Conservation (phyloP, 2,113 vertebrate genomes). For the Ameiurus melas region DNA sequence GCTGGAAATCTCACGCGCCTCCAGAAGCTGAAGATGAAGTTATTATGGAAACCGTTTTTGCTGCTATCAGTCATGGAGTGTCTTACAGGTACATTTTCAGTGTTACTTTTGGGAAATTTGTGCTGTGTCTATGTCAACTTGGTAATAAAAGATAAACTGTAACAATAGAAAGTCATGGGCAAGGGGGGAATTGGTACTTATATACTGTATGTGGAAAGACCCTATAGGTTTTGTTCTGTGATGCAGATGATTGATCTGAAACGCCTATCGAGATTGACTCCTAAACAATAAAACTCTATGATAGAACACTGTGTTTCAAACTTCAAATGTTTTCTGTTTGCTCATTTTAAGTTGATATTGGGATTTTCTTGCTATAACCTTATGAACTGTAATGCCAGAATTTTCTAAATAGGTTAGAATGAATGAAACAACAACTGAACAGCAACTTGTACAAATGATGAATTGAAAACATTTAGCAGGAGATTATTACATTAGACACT, state of each 20-base stretch:
- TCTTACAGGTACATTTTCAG: slow-evolving; percentile 77
- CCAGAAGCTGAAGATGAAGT: slow-evolving; percentile 84
- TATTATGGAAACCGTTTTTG: slow-evolving; percentile 88
- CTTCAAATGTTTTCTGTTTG: not conserved
- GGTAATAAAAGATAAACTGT: not conserved
- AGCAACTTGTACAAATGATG: not conserved
- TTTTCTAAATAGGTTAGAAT: not conserved
- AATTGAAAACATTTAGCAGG: not conserved
- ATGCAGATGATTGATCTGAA: slow-evolving; percentile 6
- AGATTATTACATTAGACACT: not conserved
- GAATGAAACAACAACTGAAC: not conserved
- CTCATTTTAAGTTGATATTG: not conserved
- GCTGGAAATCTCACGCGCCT: slow-evolving; percentile 71
- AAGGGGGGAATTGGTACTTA: not conserved
- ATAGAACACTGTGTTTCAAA: not conserved
- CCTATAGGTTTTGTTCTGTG: not conserved
- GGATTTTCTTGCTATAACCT: not conserved
- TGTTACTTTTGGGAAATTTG: slow-evolving; percentile 35
- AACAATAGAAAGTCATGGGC: not conserved
- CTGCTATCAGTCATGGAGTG: slow-evolving; percentile 84
- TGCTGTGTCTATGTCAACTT: slow-evolving; percentile 31
- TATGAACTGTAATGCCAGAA: not conserved
- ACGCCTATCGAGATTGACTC: not conserved
- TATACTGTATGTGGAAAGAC: not conserved
- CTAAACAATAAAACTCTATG: not conserved